Evolutionary conservation across 37 sponge, comb jelly and placozoan genomes (phyloP).

Genomic region (Halichondria panicea): DNA sequence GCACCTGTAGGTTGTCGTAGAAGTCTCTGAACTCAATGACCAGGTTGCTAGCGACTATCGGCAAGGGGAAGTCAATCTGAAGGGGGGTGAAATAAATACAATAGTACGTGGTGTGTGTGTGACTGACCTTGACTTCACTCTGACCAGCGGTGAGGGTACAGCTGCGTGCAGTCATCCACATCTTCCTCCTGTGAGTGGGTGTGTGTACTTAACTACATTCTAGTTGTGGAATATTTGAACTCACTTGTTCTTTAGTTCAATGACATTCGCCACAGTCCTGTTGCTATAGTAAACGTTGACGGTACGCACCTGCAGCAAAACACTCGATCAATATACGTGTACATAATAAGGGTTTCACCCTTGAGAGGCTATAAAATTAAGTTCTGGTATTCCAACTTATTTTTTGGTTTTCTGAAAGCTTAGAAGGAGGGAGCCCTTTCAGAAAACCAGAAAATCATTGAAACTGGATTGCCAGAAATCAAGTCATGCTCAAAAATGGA

Average conservation of each 20-base stretch:
- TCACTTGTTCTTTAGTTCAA: slow-evolving; percentile 94
- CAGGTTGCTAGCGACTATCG: slow-evolving; percentile 85
- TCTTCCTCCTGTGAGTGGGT: slow-evolving; percentile 20
- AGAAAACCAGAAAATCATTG: too few species aligned
- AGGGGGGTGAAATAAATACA: background rate
- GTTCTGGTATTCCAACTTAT: too few species aligned
- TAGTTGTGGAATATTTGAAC: background rate
- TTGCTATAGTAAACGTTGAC: slow-evolving; percentile 89
- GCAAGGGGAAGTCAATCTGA: slow-evolving; percentile 85
- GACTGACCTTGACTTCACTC: slow-evolving; percentile 81
- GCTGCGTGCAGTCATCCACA: slow-evolving; percentile 78
- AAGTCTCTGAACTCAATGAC: slow-evolving; percentile 91
- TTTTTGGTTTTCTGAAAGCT: too few species aligned
- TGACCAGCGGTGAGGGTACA: slow-evolving; percentile 70
- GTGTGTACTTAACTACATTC: background rate
- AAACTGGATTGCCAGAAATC: too few species aligned
- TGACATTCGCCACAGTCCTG: slow-evolving; percentile 79
- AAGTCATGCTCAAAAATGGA: too few species aligned
- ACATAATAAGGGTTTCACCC: too few species aligned
- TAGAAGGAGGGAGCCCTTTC: too few species aligned
- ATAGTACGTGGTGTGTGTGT: slow-evolving; percentile 12
- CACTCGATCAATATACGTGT: too few species aligned
- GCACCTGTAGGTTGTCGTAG: slow-evolving; percentile 89
- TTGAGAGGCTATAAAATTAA: too few species aligned
- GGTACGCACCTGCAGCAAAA: slow-evolving; percentile 77